Percentiles rank a stretch among this genome's conserved stretches.
These are phyloP conservation scores for Eudyptes chrysolophus DNA, from an alignment of 2,113 vertebrate species.

Conservation along the genomic window DNA sequence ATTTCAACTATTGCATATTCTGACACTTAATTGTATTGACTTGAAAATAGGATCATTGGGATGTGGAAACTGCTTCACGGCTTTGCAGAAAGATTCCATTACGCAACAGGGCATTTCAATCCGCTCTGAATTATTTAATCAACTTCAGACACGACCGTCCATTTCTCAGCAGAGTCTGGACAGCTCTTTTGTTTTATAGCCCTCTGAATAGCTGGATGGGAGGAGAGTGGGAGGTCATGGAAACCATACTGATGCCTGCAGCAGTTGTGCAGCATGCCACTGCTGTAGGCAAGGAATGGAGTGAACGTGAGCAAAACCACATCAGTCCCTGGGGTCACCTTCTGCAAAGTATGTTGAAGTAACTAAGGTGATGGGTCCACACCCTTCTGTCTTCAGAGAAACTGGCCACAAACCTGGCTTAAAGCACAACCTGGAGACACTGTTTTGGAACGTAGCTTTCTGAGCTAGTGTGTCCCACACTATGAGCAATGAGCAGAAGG, in stretches of 20 bases:
- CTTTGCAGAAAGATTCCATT: conserved; percentile 12
- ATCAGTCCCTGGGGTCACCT: neutral
- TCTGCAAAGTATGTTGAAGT: neutral
- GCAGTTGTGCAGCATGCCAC: neutral
- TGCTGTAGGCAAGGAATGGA: neutral
- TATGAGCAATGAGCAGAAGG: neutral
- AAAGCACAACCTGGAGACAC: neutral
- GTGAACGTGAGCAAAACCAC: neutral
- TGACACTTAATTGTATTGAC: neutral
- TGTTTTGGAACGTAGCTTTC: neutral
- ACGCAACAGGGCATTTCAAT: neutral
- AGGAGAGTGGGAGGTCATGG: neutral
- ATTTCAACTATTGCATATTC: neutral
- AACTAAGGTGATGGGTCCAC: neutral
- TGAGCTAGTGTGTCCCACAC: rapidly evolving
- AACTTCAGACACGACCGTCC: neutral
- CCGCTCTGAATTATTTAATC: conserved; percentile 3
- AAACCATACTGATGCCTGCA: neutral
- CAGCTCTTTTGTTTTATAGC: neutral
- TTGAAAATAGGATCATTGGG: neutral
- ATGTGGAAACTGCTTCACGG: neutral
- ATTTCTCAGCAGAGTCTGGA: conserved; percentile 25
- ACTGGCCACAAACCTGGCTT: neutral
- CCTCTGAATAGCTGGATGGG: neutral
- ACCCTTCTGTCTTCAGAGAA: neutral